phyloP scores from a whole-genome alignment of 2,113 vertebrate species.

The Phalacrocorax aristotelis region DNA sequence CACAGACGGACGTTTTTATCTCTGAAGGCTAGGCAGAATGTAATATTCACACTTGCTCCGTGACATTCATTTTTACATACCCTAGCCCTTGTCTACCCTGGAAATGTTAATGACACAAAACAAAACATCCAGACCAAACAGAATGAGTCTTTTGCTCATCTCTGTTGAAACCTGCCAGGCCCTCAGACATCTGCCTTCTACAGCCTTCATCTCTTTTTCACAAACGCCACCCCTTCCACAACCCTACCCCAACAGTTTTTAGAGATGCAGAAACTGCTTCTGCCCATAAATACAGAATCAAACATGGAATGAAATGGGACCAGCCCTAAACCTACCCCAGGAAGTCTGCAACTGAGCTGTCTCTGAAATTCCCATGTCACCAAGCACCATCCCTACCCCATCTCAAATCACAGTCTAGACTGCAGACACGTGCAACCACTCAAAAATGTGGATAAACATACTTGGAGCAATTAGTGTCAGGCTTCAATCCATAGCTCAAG shows the following conservation, averaged over 20 bases:
- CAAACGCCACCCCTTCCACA: background rate
- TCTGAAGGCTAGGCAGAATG: background rate
- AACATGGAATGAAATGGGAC: fast-evolving
- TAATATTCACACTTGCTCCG: background rate
- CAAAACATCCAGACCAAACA: background rate
- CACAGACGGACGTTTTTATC: background rate
- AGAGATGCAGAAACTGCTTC: background rate
- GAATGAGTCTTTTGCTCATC: background rate
- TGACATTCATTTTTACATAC: background rate
- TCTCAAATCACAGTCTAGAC: background rate
- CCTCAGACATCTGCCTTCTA: background rate
- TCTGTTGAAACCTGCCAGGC: background rate
- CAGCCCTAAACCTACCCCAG: background rate
- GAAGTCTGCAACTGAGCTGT: background rate
- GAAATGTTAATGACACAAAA: background rate
- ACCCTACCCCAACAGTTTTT: background rate
- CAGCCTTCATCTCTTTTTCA: background rate
- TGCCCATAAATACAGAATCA: background rate
- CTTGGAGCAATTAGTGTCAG: background rate
- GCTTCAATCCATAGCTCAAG: background rate
- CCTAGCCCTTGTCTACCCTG: background rate
- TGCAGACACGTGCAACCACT: fast-evolving
- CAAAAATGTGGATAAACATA: background rate
- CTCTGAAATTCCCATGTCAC: background rate
- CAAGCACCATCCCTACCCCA: background rate